Conservation (phyloP, 1,140 invertebrate genomes). For the Dolichoris vasculosae region DNA sequence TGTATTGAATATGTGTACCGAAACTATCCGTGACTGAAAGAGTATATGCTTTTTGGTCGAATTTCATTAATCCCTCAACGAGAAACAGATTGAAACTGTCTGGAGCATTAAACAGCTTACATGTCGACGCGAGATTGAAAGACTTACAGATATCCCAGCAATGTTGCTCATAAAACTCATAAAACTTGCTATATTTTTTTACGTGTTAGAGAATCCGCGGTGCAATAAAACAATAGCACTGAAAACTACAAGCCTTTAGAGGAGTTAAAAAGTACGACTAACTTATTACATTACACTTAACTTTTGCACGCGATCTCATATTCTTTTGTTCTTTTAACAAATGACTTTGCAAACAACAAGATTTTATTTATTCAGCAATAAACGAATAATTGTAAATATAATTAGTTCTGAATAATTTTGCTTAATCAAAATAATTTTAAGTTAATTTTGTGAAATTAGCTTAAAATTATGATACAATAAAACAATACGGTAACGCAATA, state of each 20-base stretch:
- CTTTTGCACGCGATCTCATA: too few relatives aligned
- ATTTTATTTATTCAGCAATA: too few relatives aligned
- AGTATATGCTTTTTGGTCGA: not conserved
- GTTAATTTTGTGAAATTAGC: too few relatives aligned
- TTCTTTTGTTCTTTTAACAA: too few relatives aligned
- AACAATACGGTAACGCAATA: too few relatives aligned
- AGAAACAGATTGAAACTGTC: conserved; percentile 15
- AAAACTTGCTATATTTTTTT: not conserved
- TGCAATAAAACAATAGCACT: not conserved
- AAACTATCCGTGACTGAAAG: not conserved
- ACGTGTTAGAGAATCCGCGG: not conserved
- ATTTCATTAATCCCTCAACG: not conserved
- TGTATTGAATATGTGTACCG: not conserved
- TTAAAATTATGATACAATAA: too few relatives aligned
- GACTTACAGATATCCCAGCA: not conserved
- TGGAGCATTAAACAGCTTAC: conserved; percentile 17
- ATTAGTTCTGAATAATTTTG: too few relatives aligned
- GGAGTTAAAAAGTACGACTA: too few relatives aligned
- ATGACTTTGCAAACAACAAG: too few relatives aligned
- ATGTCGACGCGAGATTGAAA: not conserved
- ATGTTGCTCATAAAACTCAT: not conserved
- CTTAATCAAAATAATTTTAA: too few relatives aligned
- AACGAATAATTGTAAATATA: too few relatives aligned
- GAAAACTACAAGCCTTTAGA: not conserved
- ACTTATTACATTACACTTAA: too few relatives aligned